phyloP scores from a whole-genome alignment of 2,888 invertebrate species.

The Aphodius granarius region DNA sequence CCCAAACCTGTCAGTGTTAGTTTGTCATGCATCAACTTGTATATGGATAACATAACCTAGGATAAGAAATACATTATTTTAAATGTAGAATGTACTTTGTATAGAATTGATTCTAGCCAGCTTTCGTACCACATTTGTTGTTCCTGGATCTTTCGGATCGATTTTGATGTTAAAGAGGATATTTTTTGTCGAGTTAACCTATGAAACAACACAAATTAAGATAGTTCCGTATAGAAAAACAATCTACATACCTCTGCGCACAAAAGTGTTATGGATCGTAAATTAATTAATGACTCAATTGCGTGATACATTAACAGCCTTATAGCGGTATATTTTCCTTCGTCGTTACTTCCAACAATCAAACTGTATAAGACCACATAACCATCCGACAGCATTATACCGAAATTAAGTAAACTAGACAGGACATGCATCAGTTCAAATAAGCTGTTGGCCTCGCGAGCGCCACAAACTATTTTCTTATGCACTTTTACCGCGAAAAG shows the following conservation, averaged over 20 bases:
- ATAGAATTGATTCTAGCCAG: neutral
- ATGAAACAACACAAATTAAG: conserved; percentile 12
- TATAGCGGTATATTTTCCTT: conserved; percentile 9
- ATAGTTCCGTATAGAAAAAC: neutral
- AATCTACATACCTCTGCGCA: conserved; percentile 20
- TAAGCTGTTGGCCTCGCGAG: conserved; percentile 17
- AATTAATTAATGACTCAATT: conserved; percentile 15
- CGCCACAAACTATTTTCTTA: conserved; percentile 21
- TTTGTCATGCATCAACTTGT: conserved; percentile 36
- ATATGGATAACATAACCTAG: conserved; percentile 22
- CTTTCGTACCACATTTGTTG: conserved; percentile 34
- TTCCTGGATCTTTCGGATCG: conserved; percentile 32
- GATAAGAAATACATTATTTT: neutral
- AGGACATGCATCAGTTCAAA: conserved; percentile 18
- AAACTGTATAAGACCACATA: conserved; percentile 24
- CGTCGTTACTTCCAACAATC: conserved; percentile 12
- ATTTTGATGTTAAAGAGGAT: conserved; percentile 33
- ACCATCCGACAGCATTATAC: conserved; percentile 22
- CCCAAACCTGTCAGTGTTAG: conserved; percentile 37
- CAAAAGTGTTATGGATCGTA: conserved; percentile 20
- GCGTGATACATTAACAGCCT: conserved; percentile 17
- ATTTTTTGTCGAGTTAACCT: conserved; percentile 35
- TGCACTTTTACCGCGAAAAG: conserved; percentile 21
- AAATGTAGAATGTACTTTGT: neutral
- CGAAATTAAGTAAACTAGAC: conserved; percentile 13